phyloP scores from a whole-genome alignment of 1,140 invertebrate genomes.

The Neomicropteryx cornuta region DNA sequence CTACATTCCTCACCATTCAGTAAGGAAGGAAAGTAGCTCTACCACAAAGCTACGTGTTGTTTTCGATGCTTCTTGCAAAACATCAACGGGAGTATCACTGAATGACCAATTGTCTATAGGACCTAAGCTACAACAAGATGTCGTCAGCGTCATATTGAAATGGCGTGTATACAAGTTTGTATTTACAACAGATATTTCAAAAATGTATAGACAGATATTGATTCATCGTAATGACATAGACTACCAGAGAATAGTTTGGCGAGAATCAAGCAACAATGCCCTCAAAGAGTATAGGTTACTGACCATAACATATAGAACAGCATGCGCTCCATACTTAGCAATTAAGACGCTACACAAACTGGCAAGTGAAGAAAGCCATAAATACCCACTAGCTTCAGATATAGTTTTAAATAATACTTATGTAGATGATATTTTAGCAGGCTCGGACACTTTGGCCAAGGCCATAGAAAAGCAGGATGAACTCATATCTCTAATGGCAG shows the following conservation, averaged over 20 bases:
- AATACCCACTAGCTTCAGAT: constrained; percentile 17
- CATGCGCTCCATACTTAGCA: constrained; percentile 24
- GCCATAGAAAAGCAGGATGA: constrained; percentile 10
- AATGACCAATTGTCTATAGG: constrained; percentile 19
- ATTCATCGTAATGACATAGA: constrained; percentile 14
- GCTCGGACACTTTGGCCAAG: constrained; percentile 20
- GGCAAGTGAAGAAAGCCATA: constrained; percentile 16
- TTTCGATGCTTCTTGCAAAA: constrained; percentile 15
- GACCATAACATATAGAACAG: constrained; percentile 25
- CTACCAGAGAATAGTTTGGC: constrained; percentile 26
- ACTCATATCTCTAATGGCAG: constrained; percentile 11
- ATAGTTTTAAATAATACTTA: constrained; percentile 23
- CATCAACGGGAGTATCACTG: constrained; percentile 15
- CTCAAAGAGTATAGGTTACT: constrained; percentile 14
- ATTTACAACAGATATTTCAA: constrained; percentile 24
- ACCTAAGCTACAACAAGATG: constrained; percentile 21
- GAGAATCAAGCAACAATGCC: constrained; percentile 10
- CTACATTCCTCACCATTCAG: constrained; percentile 24
- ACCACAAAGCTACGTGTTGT: constrained; percentile 18
- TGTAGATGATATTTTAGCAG: constrained; percentile 28
- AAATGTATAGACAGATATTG: constrained; percentile 35
- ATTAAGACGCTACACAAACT: constrained; percentile 23
- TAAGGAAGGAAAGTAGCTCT: constrained; percentile 11
- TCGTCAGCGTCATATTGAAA: constrained; percentile 14
- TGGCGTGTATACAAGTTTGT: constrained; percentile 19